Evolutionary conservation across 2,797 vertebrate genomes (phyloP).

Genomic region (Antennarius maculatus): DNA sequence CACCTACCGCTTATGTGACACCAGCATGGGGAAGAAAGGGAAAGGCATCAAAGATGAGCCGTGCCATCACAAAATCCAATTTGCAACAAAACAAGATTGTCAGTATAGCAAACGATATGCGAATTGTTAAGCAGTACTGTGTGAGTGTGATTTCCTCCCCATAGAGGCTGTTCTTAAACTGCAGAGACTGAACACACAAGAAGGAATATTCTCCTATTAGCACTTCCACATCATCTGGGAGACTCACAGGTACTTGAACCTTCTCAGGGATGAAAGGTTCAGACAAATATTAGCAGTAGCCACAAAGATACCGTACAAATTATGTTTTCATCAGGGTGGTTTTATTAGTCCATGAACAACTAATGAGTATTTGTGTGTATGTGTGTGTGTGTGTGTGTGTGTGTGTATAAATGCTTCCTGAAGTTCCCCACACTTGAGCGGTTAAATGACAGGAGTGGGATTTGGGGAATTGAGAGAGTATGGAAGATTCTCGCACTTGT

Average conservation of each 20-base stretch:
- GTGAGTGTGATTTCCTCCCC: slow-evolving; percentile 10
- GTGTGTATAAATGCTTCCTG: slow-evolving; percentile 15
- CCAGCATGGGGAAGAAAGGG: background rate
- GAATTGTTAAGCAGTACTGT: slow-evolving; percentile 16
- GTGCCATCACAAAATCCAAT: slow-evolving; percentile 26
- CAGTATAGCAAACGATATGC: slow-evolving; percentile 31
- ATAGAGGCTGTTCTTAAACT: slow-evolving; percentile 10
- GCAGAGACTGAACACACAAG: slow-evolving; percentile 8
- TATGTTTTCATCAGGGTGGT: slow-evolving; percentile 34
- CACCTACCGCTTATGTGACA: slow-evolving; percentile 29
- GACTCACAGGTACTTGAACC: slow-evolving; percentile 6
- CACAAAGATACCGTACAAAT: slow-evolving; percentile 15
- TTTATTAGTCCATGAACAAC: slow-evolving; percentile 21
- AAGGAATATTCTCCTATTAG: slow-evolving; percentile 37
- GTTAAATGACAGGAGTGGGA: slow-evolving; percentile 53
- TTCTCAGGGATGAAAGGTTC: slow-evolving; percentile 28
- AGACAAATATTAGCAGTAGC: slow-evolving; percentile 34
- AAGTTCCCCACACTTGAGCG: slow-evolving; percentile 36
- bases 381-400: background rate
- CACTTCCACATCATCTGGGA: slow-evolving; percentile 34
- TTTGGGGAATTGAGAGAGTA: slow-evolving; percentile 46
- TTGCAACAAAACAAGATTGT: slow-evolving; percentile 19
- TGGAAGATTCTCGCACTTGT: slow-evolving; percentile 35
- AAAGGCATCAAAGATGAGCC: slow-evolving; percentile 14
- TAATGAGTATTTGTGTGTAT: background rate